These are phyloP conservation scores for Urechis unicinctus DNA, from an alignment of 2,888 invertebrate species.

Conservation along the genomic window DNA sequence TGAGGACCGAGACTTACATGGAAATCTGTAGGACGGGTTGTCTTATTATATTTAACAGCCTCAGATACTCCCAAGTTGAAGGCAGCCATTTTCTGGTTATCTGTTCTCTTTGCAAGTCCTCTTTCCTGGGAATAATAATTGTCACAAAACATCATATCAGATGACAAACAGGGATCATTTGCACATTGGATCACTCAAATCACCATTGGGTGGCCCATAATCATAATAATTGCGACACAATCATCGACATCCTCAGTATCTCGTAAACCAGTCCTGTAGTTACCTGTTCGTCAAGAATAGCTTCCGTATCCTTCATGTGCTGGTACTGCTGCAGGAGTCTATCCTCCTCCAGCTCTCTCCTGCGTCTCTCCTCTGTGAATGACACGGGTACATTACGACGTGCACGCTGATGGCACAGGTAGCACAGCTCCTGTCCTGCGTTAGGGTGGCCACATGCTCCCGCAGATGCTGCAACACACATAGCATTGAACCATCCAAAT, in stretches of 20 bases:
- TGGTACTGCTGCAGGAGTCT: conserved; percentile 46
- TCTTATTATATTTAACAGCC: conserved; percentile 38
- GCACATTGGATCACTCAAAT: too few species aligned
- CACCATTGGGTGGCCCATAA: too few species aligned
- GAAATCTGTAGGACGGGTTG: conserved; percentile 31
- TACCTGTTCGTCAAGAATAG: conserved; percentile 25
- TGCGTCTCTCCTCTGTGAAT: conserved; percentile 39
- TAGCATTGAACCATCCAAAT: too few species aligned
- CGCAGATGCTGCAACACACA: conserved; percentile 11
- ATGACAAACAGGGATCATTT: too few species aligned
- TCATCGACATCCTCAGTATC: too few species aligned
- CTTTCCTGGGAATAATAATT: conserved; percentile 35
- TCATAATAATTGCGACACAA: too few species aligned
- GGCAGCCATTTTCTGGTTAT: conserved; percentile 46
- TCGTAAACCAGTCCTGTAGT: too few species aligned
- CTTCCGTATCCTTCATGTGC: conserved; percentile 46
- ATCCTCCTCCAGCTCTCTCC: conserved; percentile 45
- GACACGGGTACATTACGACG: conserved; percentile 47
- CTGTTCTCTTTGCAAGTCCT: conserved; percentile 33
- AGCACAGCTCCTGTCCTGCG: conserved; percentile 51
- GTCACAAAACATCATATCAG: background rate
- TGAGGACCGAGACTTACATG: too few species aligned
- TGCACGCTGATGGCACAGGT: conserved; percentile 49
- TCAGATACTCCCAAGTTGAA: conserved; percentile 50
- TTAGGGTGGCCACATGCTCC: conserved; percentile 37